phyloP scores from a whole-genome alignment of 2,113 vertebrate genomes.

The Podocnemis expansa region DNA sequence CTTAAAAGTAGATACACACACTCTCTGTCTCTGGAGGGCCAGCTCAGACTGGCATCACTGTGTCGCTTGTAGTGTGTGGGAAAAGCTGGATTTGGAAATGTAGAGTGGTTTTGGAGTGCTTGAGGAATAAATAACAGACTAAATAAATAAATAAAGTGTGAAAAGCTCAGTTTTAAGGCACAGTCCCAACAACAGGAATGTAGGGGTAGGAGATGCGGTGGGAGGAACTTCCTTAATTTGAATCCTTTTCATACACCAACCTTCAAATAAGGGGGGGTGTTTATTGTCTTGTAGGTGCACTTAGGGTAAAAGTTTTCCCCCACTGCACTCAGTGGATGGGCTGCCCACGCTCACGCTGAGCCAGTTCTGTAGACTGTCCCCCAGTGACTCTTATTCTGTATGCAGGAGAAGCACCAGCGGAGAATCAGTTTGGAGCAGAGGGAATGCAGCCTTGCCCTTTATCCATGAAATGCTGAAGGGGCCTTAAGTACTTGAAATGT shows the following conservation, averaged over 20 bases:
- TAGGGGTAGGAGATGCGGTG: not conserved
- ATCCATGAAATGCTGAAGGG: not conserved
- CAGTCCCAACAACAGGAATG: not conserved
- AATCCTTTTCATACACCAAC: rapidly evolving
- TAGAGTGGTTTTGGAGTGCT: not conserved
- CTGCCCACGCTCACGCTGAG: no score
- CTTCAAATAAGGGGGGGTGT: not conserved
- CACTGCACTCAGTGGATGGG: not conserved
- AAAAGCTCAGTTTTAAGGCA: not conserved
- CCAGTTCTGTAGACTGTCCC: not conserved
- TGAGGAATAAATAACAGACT: not conserved
- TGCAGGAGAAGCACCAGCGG: not conserved
- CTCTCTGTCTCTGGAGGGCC: not conserved
- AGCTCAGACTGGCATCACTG: rapidly evolving
- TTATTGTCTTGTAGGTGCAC: rapidly evolving
- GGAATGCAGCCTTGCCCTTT: rapidly evolving
- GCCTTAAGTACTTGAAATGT: rapidly evolving
- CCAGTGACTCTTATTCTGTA: not conserved
- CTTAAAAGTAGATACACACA: not conserved
- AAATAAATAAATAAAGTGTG: not conserved
- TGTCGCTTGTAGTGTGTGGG: not conserved
- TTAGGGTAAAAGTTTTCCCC: not conserved
- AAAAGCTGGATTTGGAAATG: not conserved
- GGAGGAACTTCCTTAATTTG: not conserved
- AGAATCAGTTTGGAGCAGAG: not conserved